Evolutionary conservation across 2,113 vertebrate genomes (phyloP).

Genomic region (Capricornis sumatraensis): DNA sequence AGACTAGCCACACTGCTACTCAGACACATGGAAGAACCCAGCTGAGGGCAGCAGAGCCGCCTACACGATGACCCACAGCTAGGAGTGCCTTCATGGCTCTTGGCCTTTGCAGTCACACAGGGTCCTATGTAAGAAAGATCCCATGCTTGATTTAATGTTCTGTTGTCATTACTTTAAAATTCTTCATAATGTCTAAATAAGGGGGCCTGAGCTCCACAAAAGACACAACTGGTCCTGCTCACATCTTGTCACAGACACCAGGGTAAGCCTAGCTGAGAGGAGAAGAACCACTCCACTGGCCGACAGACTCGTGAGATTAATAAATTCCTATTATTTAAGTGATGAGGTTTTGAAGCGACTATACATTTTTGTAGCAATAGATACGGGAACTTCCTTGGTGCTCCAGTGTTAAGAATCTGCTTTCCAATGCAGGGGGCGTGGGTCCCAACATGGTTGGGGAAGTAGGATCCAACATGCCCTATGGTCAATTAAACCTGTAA

Average conservation of each 20-base stretch:
- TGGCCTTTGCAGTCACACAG: not conserved
- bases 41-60: not conserved
- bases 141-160: not conserved
- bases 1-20: not conserved
- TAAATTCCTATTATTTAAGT: not conserved
- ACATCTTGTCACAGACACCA: not conserved
- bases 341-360: not conserved
- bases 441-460: not conserved
- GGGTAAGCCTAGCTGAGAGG: not conserved
- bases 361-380: not conserved
- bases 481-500: not conserved
- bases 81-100: not conserved
- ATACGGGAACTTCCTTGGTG: not conserved
- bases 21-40: not conserved
- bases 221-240: not conserved
- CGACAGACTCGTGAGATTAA: not conserved
- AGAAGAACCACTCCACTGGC: not conserved
- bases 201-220: not conserved
- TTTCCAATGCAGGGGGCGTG: not conserved
- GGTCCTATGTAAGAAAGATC: not conserved
- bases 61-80: not conserved
- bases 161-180: not conserved
- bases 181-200: not conserved
- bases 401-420: not conserved
- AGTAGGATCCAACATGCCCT: not conserved